These are phyloP conservation scores for Apamea sordens DNA, from an alignment of 2,888 invertebrate genomes.

Conservation along the genomic window DNA sequence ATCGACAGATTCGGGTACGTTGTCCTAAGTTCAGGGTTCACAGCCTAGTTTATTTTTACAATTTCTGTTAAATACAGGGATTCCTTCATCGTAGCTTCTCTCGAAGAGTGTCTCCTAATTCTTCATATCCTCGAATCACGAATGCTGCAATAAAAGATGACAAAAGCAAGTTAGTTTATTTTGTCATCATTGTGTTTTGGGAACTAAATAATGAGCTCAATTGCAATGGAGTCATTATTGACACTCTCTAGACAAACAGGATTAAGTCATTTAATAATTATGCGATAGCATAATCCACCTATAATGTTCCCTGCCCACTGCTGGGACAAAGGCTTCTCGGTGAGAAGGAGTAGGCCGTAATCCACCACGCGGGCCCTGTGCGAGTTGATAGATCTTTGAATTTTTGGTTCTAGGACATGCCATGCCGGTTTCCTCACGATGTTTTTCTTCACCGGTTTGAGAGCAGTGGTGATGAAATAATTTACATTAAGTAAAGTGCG, in stretches of 20 bases:
- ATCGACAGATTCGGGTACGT: not conserved
- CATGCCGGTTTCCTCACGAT: too few species aligned
- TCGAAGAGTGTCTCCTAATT: not conserved
- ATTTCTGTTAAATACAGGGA: not conserved
- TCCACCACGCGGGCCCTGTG: too few species aligned
- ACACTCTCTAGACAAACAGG: not conserved
- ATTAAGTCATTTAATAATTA: not conserved
- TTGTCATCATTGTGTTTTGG: not conserved
- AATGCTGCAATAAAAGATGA: not conserved
- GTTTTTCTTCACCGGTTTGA: too few species aligned
- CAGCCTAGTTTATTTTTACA: not conserved
- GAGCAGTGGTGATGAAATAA: too few species aligned
- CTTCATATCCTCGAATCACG: not conserved
- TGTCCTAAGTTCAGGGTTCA: too few species aligned
- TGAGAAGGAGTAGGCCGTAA: too few species aligned
- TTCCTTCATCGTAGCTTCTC: not conserved
- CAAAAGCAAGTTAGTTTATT: not conserved
- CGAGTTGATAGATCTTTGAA: too few species aligned
- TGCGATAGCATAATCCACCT: too few species aligned
- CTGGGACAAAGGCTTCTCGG: too few species aligned
- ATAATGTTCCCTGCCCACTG: too few species aligned
- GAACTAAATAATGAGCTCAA: conserved; percentile 1
- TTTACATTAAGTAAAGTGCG: too few species aligned
- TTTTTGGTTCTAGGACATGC: too few species aligned
- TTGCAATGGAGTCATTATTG: not conserved